Base-by-base conservation (phyloP, 2,797 vertebrate genomes). In the Melanitta fusca region DNA sequence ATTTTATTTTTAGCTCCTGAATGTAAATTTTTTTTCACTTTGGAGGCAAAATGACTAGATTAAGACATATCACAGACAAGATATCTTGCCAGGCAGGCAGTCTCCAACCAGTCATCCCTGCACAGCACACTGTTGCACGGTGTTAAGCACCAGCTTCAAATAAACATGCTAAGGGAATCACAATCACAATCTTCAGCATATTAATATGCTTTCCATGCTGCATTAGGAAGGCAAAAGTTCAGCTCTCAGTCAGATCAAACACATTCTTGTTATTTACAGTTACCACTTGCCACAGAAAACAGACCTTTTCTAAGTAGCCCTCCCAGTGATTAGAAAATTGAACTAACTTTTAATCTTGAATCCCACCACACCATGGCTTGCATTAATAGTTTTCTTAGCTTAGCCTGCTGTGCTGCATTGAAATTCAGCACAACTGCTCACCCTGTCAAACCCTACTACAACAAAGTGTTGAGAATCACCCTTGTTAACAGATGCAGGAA, bases 311-410 rank as follows among this genome's bases (percentile, higher is more conserved):
- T 77, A 96, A 91, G 51, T 13, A 93, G 69, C 80, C 34, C 69
- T 93, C 85, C 89, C 80, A 96, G 73, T 60, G 82, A 91, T 89
- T 71, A 93, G 91, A 93, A 97, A 96, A 96, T 93, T 93, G 93
- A 93, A 92, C 24, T 34, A 95, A 80, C 60, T 97, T 96, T 89
- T 84, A 97, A 91, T 93, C 89, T 94, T 77, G 85, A 85, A 95
- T 91, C 64, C 68, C 93, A 89, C 36, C 22, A 57, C 25, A 77
- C 19, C 32, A 49, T 20, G 71, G n/a, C 53, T 85, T 68, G 53
- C 68, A 21, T 87, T 94, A 95, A 93, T 85, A 68, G 21, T 72
- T 75, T 95, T 62, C 80, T 95, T 83, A 91, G 45, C 60, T 81
- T 69, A 75, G 49, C 77, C 84, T 95, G 80, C 84, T 91, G 91